Conservation (phyloP, 2,113 vertebrate genomes). For the Microcebus jonahi region DNA sequence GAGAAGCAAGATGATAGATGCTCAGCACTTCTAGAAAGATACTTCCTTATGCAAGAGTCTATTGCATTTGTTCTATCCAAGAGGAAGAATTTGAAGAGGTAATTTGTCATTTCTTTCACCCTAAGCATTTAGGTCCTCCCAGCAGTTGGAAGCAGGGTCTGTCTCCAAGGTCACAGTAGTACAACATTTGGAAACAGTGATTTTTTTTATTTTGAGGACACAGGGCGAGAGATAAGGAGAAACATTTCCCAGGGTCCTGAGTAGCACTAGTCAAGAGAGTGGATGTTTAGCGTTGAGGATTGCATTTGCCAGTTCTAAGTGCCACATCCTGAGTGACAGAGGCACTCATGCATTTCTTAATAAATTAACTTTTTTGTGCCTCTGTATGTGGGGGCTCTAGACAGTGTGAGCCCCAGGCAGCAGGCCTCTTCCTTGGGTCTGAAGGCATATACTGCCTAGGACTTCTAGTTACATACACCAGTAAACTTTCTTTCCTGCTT, state of each 20-base stretch:
- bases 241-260: background rate
- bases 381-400: background rate
- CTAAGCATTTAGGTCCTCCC: background rate
- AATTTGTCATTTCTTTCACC: background rate
- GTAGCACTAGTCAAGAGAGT: background rate
- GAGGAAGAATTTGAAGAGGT: background rate
- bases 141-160: background rate
- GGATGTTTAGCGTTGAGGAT: background rate
- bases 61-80: background rate
- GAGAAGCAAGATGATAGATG: background rate
- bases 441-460: background rate
- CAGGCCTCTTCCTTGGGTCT: background rate
- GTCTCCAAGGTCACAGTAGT: background rate
- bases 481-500: background rate
- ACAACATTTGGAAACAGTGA: background rate
- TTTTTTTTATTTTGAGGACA: background rate
- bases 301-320: background rate
- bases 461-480: background rate
- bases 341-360: background rate
- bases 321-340: background rate
- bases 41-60: background rate
- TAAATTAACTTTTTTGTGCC: background rate
- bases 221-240: background rate
- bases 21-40: background rate
- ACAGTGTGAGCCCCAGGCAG: background rate